Percentiles rank a stretch among this genome's conserved stretches.
Evolutionary conservation across 2,888 invertebrate genomes (phyloP).

Genomic region (Resseliella maxima): DNA sequence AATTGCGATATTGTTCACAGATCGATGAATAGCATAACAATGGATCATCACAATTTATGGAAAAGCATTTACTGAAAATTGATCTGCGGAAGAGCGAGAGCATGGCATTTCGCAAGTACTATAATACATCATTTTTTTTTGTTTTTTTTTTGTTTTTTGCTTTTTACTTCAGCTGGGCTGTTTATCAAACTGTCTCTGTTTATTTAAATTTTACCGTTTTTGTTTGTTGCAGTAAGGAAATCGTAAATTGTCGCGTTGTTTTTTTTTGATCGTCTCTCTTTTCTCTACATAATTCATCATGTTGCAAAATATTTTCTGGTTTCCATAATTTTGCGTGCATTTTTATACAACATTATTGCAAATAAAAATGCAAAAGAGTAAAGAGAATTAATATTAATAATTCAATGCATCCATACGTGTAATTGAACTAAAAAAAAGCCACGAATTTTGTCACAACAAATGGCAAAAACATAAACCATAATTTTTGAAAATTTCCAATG

Average conservation of each 20-base stretch:
- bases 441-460: neutral
- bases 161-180: neutral
- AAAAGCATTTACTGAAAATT: neutral
- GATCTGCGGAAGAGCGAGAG: neutral
- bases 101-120: neutral
- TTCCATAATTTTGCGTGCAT: neutral
- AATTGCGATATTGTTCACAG: conserved; percentile 54
- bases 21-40: conserved; percentile 50
- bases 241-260: conserved; percentile 30
- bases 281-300: conserved; percentile 7
- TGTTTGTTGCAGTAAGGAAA: conserved; percentile 15
- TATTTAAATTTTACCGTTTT: neutral
- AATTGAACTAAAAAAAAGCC: neutral
- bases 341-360: neutral
- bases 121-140: neutral
- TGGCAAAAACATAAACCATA: neutral
- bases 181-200: no score
- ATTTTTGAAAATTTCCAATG: neutral
- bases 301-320: conserved; percentile 20
- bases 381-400: neutral
- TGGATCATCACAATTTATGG: neutral
- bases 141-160: neutral
- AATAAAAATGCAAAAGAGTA: neutral
- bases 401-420: neutral
- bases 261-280: neutral